Evolutionary conservation across 2,113 vertebrate species (phyloP).

Genomic region (Rhinolophus ferrumequinum): DNA sequence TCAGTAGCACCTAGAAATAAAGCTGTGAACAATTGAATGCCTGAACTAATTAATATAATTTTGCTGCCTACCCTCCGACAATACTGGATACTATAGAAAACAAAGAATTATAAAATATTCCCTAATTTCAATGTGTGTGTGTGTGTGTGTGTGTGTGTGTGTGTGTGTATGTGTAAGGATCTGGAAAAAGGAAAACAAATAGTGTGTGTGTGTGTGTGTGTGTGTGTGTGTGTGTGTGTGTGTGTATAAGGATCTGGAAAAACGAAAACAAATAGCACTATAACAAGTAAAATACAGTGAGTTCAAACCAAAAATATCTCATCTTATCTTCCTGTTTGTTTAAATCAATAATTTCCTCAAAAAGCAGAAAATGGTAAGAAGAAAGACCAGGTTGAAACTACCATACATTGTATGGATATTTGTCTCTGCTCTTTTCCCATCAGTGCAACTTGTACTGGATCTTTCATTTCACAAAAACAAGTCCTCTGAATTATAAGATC

Average conservation of each 20-base stretch:
- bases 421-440: neutral
- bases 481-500: neutral
- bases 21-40: neutral
- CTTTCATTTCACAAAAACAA: neutral
- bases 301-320: neutral
- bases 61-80: neutral
- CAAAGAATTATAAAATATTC: conserved; percentile 20
- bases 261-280: neutral
- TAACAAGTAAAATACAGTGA: neutral
- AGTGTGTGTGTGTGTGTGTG: too few species aligned
- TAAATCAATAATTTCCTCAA: neutral
- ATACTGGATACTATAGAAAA: neutral
- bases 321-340: neutral
- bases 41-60: neutral
- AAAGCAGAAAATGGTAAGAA: neutral
- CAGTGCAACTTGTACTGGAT: neutral
- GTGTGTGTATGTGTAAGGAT: neutral
- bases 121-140: neutral
- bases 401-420: neutral
- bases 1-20: neutral
- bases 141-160: too few species aligned
- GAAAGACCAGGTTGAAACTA: neutral
- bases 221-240: neutral
- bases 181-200: neutral
- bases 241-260: neutral